Evolutionary conservation across 2,797 vertebrate genomes (phyloP).

Genomic region (Geotrypetes seraphini): DNA sequence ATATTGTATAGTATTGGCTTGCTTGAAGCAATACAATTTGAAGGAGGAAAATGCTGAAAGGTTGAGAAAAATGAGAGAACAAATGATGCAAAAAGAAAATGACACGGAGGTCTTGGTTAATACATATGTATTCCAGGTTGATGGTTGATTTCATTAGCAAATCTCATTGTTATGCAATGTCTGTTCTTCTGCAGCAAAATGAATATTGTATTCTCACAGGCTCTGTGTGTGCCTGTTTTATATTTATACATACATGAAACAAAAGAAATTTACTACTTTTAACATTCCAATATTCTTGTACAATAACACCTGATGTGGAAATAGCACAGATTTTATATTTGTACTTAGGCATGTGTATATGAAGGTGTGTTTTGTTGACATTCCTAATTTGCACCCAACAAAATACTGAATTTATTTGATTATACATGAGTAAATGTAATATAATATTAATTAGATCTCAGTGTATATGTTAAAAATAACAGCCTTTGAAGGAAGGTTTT

Average conservation of each 20-base stretch:
- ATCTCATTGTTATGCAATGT: constrained; percentile 99
- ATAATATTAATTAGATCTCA: too few species aligned
- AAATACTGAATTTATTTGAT: too few species aligned
- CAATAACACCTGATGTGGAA: too few species aligned
- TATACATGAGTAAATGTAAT: too few species aligned
- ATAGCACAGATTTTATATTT: too few species aligned
- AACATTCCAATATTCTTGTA: too few species aligned
- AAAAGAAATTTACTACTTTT: too few species aligned
- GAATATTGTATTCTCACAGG: constrained; percentile 85
- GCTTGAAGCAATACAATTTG: constrained; percentile 36
- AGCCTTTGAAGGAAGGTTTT: too few species aligned
- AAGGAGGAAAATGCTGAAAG: constrained; percentile 42
- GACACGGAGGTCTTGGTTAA: constrained; percentile 78
- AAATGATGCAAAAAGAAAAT: constrained; percentile 83
- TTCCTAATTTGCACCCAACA: too few species aligned
- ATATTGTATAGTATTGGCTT: constrained; percentile 31
- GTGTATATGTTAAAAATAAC: too few species aligned
- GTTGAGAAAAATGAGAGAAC: constrained; percentile 55
- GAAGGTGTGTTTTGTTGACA: too few species aligned
- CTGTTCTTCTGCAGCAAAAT: constrained; percentile 99
- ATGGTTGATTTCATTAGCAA: constrained; percentile 98
- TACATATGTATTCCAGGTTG: constrained; percentile 97
- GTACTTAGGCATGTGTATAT: too few species aligned
- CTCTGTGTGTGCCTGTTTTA: constrained; percentile 42
- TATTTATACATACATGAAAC: constrained; percentile 33